Evolutionary conservation across 1,140 invertebrate species (phyloP).

Genomic region (Euwallacea similis): DNA sequence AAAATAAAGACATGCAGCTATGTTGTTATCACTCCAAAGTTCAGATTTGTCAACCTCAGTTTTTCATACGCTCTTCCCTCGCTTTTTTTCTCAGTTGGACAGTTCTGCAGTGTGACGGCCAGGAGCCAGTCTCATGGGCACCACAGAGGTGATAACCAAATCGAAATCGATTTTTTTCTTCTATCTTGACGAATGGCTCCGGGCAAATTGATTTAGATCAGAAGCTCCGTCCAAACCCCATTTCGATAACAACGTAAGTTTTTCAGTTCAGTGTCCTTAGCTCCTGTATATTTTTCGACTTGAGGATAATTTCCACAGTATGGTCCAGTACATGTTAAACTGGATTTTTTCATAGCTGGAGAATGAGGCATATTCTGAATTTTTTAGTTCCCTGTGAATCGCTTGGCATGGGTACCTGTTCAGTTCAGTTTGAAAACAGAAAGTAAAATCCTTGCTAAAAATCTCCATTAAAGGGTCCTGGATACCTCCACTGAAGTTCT

Average conservation of each 20-base stretch:
- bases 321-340: neutral
- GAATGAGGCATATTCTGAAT: neutral
- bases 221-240: neutral
- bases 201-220: neutral
- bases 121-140: neutral
- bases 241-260: neutral
- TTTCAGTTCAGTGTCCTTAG: neutral
- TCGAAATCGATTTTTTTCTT: neutral
- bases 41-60: neutral
- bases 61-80: neutral
- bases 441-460: neutral
- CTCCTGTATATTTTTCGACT: neutral
- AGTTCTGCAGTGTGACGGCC: neutral
- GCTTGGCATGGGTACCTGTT: neutral
- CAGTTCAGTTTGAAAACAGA: neutral
- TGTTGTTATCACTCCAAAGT: neutral
- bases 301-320: neutral
- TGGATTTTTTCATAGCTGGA: neutral
- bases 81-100: neutral
- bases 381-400: neutral
- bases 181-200: neutral
- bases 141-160: neutral
- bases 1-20: neutral
- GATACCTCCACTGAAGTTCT: no score
- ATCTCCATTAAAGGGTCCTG: no score